Evolutionary conservation across 2,797 vertebrate genomes (phyloP).

Genomic region (Helostoma temminkii): DNA sequence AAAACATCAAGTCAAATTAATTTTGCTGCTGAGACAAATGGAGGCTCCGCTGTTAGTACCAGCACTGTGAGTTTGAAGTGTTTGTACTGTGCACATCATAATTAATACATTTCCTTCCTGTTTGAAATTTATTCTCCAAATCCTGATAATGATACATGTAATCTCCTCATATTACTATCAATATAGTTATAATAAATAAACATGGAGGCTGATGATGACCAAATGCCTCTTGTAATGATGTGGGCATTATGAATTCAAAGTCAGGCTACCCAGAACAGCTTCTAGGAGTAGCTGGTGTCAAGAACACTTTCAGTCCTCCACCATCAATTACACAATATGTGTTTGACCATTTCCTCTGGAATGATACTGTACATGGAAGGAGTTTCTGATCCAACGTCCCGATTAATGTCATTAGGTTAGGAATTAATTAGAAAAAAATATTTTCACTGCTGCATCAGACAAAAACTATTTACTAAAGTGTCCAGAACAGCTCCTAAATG

Average conservation of each 20-base stretch:
- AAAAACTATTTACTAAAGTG: too few species aligned
- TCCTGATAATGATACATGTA: constrained; percentile 54
- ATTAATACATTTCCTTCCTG: constrained; percentile 63
- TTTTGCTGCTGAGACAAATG: constrained; percentile 76
- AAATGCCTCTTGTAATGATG: background rate
- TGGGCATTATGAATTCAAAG: background rate
- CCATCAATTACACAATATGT: too few species aligned
- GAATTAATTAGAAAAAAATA: too few species aligned
- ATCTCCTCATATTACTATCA: constrained; percentile 3
- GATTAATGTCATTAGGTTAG: too few species aligned
- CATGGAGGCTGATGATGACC: background rate
- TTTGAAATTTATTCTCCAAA: constrained; percentile 78
- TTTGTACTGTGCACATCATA: constrained; percentile 71
- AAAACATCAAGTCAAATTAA: constrained; percentile 81
- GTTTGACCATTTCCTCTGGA: too few species aligned
- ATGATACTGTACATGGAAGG: too few species aligned
- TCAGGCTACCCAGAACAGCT: background rate
- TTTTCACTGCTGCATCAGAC: too few species aligned
- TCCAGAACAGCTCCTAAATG: too few species aligned
- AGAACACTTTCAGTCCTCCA: background rate
- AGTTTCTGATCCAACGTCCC: too few species aligned
- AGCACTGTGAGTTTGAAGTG: constrained; percentile 36
- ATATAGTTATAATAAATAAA: background rate
- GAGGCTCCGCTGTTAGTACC: constrained; percentile 64
- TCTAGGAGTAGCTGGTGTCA: background rate